Conservation (phyloP, 2,888 invertebrate genomes). For the Aporophyla nigra region DNA sequence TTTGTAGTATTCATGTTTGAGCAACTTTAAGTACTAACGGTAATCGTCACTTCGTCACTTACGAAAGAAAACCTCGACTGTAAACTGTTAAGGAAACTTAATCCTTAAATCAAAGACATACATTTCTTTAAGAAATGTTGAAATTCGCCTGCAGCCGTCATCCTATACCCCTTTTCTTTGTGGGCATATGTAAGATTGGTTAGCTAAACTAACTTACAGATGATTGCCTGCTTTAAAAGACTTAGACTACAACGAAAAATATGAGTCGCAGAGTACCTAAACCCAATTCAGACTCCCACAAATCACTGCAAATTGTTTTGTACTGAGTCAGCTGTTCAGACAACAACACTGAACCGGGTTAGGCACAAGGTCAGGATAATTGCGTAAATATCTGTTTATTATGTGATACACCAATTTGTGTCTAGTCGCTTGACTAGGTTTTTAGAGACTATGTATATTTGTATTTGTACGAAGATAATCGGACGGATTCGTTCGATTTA, state of each 20-base stretch:
- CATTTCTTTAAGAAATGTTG: not conserved
- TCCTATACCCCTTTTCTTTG: too few species aligned
- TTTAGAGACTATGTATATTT: constrained; percentile 30
- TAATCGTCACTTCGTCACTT: constrained; percentile 12
- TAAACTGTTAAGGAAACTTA: not conserved
- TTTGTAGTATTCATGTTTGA: constrained; percentile 13
- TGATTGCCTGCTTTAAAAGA: constrained; percentile 7
- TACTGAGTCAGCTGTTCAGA: constrained; percentile 59
- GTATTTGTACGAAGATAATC: constrained; percentile 24
- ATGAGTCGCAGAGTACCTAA: constrained; percentile 11
- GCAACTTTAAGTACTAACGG: not conserved
- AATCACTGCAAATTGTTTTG: constrained; percentile 54
- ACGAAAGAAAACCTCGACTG: constrained; percentile 17
- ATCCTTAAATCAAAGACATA: not conserved
- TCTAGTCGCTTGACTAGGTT: constrained; percentile 58
- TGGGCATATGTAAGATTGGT: not conserved
- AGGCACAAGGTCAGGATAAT: constrained; percentile 62
- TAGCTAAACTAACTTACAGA: not conserved
- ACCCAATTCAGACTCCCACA: constrained; percentile 28
- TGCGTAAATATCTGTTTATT: constrained; percentile 59
- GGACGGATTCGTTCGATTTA: not conserved
- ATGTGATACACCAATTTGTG: constrained; percentile 63
- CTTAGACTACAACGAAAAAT: constrained; percentile 6
- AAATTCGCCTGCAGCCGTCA: not conserved
- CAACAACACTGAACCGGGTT: constrained; percentile 47